Conservation (phyloP, 1,140 invertebrate species). For the Ectropis grisescens region DNA sequence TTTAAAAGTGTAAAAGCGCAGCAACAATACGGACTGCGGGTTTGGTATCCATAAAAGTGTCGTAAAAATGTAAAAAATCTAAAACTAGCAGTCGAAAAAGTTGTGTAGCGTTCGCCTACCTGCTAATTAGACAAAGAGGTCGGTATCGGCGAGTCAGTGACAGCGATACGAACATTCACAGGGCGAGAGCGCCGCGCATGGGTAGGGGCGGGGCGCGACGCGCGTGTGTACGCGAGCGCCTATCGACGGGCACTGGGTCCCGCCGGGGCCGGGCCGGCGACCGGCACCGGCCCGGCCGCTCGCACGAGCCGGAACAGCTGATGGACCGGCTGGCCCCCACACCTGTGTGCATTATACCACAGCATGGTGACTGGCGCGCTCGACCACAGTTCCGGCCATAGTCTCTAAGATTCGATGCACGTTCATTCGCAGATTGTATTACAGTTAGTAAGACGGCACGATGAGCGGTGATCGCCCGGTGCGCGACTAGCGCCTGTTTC, state of each 20-base stretch:
- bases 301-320: conserved; percentile 56
- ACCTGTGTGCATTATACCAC: conserved; percentile 60
- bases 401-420: too few relatives aligned
- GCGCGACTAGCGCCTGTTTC: too few relatives aligned
- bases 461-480: too few relatives aligned
- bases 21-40: not conserved
- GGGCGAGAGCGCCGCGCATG: conserved; percentile 37
- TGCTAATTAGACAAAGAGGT: conserved; percentile 63
- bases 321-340: conserved; percentile 41
- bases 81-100: conserved; percentile 24
- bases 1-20: too few relatives aligned
- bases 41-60: too few relatives aligned
- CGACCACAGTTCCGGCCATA: too few relatives aligned
- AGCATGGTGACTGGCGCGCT: too few relatives aligned
- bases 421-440: too few relatives aligned
- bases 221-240: conserved; percentile 38
- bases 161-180: conserved; percentile 36
- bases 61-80: too few relatives aligned
- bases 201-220: conserved; percentile 27
- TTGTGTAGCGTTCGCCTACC: conserved; percentile 45
- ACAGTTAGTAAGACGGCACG: too few relatives aligned
- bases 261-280: conserved; percentile 19
- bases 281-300: conserved; percentile 25
- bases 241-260: conserved; percentile 46
- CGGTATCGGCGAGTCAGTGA: conserved; percentile 39